A percentile compares a stretch with the other conserved stretches of the same genome.
These are phyloP conservation scores for Eubasilissa splendida DNA, from an alignment of 2,888 invertebrate genomes.

Conservation along the genomic window DNA sequence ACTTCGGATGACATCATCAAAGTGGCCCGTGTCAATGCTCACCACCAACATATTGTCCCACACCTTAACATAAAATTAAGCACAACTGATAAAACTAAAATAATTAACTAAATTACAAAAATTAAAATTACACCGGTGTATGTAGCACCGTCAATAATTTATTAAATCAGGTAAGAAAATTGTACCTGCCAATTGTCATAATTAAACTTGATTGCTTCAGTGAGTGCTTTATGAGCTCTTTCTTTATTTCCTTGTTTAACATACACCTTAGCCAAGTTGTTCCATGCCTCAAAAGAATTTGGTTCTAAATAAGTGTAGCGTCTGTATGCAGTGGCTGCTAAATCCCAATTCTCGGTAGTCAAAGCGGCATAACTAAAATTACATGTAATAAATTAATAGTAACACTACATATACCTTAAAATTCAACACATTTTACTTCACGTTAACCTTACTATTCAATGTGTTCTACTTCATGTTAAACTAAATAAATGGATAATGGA, in stretches of 20 bases:
- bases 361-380: slow-evolving; percentile 80
- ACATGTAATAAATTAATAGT: neutral
- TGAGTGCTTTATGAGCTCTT: slow-evolving; percentile 87
- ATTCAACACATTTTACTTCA: too few relatives aligned
- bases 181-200: slow-evolving; percentile 91
- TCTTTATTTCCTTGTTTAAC: slow-evolving; percentile 89
- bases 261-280: slow-evolving; percentile 95
- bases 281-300: slow-evolving; percentile 96
- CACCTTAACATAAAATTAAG: slow-evolving; percentile 64
- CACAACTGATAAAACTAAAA: neutral
- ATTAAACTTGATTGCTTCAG: slow-evolving; percentile 93
- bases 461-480: too few relatives aligned
- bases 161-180: neutral
- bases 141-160: neutral
- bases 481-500: too few relatives aligned
- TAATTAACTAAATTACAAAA: neutral
- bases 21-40: slow-evolving; percentile 88
- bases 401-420: too few relatives aligned
- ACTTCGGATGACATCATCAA: slow-evolving; percentile 88
- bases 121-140: neutral
- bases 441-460: too few relatives aligned
- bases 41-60: slow-evolving; percentile 97
- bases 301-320: slow-evolving; percentile 91
- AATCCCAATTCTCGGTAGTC: slow-evolving; percentile 83
- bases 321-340: slow-evolving; percentile 88